Evolutionary conservation across 2,113 vertebrate species (phyloP).

Genomic region (Saccopteryx bilineata): DNA sequence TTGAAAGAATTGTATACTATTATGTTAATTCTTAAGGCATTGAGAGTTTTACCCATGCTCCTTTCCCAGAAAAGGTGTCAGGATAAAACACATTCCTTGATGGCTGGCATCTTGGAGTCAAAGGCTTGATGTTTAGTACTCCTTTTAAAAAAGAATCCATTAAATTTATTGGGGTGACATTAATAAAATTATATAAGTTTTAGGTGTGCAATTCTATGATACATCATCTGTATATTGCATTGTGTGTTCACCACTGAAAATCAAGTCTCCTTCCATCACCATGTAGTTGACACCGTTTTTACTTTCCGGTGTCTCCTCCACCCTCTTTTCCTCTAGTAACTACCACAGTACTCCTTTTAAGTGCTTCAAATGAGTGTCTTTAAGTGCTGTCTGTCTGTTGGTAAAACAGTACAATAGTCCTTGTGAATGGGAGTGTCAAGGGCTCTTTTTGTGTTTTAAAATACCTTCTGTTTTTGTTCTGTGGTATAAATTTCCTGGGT

Average conservation of each 20-base stretch:
- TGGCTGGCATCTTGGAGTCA: neutral
- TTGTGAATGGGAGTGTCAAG: neutral
- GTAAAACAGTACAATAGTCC: neutral
- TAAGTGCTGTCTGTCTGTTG: neutral
- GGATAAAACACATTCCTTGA: neutral
- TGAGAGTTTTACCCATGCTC: neutral
- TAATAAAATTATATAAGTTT: neutral
- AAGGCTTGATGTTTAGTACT: neutral
- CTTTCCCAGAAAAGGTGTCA: neutral
- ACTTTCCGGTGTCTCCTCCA: neutral
- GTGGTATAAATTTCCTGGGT: constrained; percentile 13
- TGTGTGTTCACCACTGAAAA: neutral
- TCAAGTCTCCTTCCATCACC: neutral
- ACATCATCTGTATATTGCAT: too few species aligned
- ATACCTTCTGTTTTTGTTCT: constrained; percentile 36
- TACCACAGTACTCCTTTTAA: neutral
- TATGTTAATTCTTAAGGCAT: neutral
- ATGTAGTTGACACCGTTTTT: neutral
- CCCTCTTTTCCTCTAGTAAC: neutral
- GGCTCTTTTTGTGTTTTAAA: neutral
- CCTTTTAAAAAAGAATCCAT: neutral
- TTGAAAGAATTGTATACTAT: constrained; percentile 26
- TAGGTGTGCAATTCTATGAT: neutral
- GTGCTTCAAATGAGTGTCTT: neutral
- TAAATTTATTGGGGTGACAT: neutral